phyloP scores from a whole-genome alignment of 2,888 invertebrate genomes.

The Hanleya hanleyi region DNA sequence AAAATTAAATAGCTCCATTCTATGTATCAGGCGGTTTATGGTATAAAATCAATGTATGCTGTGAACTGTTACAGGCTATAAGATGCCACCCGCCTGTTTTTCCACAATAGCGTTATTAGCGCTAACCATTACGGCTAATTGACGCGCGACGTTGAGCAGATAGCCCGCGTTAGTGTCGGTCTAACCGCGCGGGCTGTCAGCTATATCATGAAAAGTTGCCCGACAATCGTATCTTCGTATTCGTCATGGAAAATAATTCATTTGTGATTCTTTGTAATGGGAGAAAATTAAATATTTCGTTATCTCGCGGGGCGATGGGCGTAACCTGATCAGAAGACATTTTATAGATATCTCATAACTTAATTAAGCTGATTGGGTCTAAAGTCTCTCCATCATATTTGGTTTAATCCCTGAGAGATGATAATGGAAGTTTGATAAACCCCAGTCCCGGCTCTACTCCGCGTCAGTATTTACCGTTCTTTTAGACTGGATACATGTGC shows the following conservation, averaged over 20 bases:
- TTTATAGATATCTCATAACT: conserved; percentile 3
- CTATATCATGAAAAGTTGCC: conserved; percentile 1
- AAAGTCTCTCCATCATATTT: neutral
- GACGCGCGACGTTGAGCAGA: neutral
- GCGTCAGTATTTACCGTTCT: too few relatives aligned
- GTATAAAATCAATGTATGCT: too few relatives aligned
- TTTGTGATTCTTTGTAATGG: conserved; percentile 8
- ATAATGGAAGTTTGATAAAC: neutral
- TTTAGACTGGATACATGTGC: too few relatives aligned
- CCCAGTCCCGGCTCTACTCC: neutral
- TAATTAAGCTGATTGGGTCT: neutral
- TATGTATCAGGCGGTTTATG: too few relatives aligned
- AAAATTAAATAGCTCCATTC: too few relatives aligned
- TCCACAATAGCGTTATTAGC: neutral
- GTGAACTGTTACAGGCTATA: too few relatives aligned
- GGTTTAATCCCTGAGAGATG: neutral
- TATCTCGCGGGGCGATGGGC: neutral
- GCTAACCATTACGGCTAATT: too few relatives aligned
- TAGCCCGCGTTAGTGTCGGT: neutral
- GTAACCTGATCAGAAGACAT: neutral
- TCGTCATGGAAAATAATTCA: neutral
- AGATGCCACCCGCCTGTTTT: neutral
- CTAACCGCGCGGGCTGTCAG: neutral
- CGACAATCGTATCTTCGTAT: neutral
- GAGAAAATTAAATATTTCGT: neutral